phyloP scores from a whole-genome alignment of 2,113 vertebrate genomes.

The Pollimyrus isidori region DNA sequence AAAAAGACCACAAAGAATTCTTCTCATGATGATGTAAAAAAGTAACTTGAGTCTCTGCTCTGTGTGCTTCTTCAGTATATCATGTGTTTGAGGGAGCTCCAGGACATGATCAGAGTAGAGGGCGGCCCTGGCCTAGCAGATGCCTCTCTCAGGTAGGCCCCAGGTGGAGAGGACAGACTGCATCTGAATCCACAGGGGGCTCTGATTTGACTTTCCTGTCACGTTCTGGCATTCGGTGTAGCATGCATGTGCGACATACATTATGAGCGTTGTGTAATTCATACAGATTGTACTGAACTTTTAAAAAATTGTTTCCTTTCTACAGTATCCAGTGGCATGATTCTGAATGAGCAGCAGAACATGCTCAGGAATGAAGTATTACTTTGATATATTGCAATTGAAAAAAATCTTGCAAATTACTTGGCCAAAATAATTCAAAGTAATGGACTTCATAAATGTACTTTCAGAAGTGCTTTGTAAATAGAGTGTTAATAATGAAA shows the following conservation, averaged over 20 bases:
- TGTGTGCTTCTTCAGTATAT: conserved; percentile 43
- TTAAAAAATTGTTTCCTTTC: neutral
- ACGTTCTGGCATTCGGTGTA: neutral
- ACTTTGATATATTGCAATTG: neutral
- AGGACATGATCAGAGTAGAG: conserved; percentile 45
- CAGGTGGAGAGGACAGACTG: conserved; percentile 36
- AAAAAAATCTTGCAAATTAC: neutral
- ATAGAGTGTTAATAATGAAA: neutral
- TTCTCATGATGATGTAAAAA: neutral
- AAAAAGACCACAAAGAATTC: neutral
- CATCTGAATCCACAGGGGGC: neutral
- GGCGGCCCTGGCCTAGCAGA: conserved; percentile 33
- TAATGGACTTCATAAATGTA: neutral
- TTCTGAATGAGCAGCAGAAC: neutral
- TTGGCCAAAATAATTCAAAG: neutral
- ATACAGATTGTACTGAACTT: neutral
- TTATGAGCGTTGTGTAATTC: neutral
- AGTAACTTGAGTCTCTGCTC: neutral
- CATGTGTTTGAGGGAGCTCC: conserved; percentile 50
- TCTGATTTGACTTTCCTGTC: neutral
- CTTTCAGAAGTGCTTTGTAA: neutral
- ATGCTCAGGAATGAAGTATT: neutral
- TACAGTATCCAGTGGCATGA: neutral
- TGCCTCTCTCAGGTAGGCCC: conserved; percentile 36
- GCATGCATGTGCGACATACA: neutral